phyloP scores from a whole-genome alignment of 2,113 vertebrate genomes.

The Mirza zaza region DNA sequence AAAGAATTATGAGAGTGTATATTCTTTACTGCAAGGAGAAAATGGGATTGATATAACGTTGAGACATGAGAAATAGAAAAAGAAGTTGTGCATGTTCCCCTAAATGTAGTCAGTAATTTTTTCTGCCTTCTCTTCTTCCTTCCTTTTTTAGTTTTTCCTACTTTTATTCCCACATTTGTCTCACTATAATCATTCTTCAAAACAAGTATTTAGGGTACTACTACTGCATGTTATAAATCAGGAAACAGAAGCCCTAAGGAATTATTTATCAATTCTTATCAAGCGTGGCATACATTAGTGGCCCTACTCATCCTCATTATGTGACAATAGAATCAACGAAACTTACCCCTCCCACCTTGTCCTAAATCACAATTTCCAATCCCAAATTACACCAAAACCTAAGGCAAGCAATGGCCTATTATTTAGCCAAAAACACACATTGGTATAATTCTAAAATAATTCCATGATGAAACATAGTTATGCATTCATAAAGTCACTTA shows the following conservation, averaged over 20 bases:
- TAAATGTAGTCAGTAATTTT: neutral
- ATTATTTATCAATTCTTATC: neutral
- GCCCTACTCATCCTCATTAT: neutral
- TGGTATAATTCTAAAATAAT: constrained; percentile 33
- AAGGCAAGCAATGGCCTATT: neutral
- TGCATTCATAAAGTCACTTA: neutral
- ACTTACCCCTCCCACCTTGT: neutral
- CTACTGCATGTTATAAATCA: neutral
- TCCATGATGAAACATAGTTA: neutral
- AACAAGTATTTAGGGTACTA: neutral
- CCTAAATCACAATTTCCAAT: neutral
- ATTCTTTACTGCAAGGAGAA: neutral
- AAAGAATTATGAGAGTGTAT: neutral
- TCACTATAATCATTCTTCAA: neutral
- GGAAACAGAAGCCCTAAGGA: neutral
- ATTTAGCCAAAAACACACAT: constrained; percentile 5
- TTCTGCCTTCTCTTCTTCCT: neutral
- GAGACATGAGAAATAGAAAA: neutral
- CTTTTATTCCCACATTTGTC: neutral
- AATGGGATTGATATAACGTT: neutral
- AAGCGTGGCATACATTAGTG: neutral
- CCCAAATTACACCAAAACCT: neutral
- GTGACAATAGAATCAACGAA: neutral
- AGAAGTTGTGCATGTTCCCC: neutral
- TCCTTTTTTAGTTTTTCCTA: neutral